Evolutionary conservation across 2,797 vertebrate genomes (phyloP).

Genomic region (Selene dorsalis): DNA sequence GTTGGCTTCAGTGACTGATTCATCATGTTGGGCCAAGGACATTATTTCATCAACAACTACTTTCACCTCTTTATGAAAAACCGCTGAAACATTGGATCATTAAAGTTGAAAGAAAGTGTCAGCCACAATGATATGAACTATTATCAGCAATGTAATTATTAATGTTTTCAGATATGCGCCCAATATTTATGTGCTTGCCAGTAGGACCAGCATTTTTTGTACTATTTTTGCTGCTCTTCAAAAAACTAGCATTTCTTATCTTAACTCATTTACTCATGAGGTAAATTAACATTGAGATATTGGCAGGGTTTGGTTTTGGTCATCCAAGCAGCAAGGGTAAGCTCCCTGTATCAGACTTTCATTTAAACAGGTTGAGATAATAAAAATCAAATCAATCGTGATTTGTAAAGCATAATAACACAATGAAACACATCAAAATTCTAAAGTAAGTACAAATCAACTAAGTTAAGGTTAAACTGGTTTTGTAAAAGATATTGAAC

Average conservation of each 20-base stretch:
- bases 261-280: background rate
- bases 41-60: slow-evolving; percentile 16
- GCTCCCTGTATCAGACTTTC: background rate
- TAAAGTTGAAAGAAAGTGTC: background rate
- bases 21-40: background rate
- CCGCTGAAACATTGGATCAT: slow-evolving; percentile 27
- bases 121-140: background rate
- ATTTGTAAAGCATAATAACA: too few species aligned
- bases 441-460: background rate
- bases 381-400: background rate
- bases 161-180: background rate
- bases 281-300: background rate
- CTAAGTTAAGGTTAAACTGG: background rate
- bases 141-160: background rate
- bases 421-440: too few species aligned
- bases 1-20: slow-evolving; percentile 17
- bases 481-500: background rate
- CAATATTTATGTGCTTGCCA: background rate
- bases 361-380: background rate
- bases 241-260: background rate
- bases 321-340: background rate
- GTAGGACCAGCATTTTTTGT: background rate
- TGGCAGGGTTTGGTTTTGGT: background rate
- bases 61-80: slow-evolving; percentile 13
- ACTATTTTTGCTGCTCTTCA: background rate